Base-by-base conservation (phyloP, 2,888 invertebrate genomes). In the Ecliptopera silaceata region DNA sequence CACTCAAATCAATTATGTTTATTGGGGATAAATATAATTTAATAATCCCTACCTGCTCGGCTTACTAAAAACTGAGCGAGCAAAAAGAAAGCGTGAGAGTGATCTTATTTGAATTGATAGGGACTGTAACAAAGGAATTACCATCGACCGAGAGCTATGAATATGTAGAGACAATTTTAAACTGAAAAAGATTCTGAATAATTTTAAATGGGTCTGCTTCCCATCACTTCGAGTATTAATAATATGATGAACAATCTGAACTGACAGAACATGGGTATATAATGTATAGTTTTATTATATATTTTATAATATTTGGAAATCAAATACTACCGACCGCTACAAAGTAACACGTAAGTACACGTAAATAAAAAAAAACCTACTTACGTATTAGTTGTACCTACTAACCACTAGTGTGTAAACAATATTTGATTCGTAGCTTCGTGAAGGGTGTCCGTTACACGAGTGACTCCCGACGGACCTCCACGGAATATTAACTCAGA, bases 401-500 rank as follows among this genome's bases (percentile, higher is more conserved):
- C 20, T 3, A 32, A 46, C 36, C 36, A 34, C 54, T n/a, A 50
- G 34, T 22, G 17, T 18, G 42, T 54, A 54, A 61, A 49, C 47
- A 45, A 39, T 52, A 60, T 60, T 53, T 55, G 52, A 55, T 61
- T 60, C 77, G 76, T 76, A 79, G 70, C 72, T 71, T 72, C 75
- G 75, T 71, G 72, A 72, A 73, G 76, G 76, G 82, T 82, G 80
- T 84, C 81, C 79, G 82, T 82, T 80, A 80, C 84, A 77, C 72
- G 76, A 50, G 59, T 54, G 74, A 75, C 75, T 80, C 82, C 82
- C 82, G 60, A 68, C 72, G 82, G 80, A 87, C 86, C 80, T 77
- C 78, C 76, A 75, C 80, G 79, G 86, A 87, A 87, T 87, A 86
- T 87, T 86, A 87, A 87, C 84, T 84, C 74, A 69, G 75, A 83